Evolutionary conservation across 1,140 invertebrate genomes (phyloP), one percentile per base, ranked within the genome.

Genomic region (Trissolcus basalis): DNA sequence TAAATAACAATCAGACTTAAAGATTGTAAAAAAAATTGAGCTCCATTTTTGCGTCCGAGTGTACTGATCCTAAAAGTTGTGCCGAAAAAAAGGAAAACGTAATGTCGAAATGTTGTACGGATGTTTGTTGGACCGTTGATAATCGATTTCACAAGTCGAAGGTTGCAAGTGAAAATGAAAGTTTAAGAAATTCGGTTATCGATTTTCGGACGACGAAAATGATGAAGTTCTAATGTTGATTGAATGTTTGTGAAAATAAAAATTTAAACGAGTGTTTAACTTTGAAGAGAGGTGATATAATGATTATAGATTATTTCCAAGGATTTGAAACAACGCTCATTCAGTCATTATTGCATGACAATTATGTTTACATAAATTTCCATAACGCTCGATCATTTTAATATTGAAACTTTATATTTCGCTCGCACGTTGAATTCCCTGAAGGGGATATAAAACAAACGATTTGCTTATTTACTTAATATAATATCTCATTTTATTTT

Each of bases 321-420:
- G 78, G 73, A 77, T 79, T 67, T 45, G 13, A 61, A 55, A 48
- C 48, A 49, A 74, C 65, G 45, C 61, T 49, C 35, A 49, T 78
- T 78, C 61, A 74, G 61, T 68, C 61, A 68, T 77, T 79, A 71
- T 74, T 49, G 61, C 77, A 67, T 74, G 61, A 68, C 68, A 73
- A 78, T 78, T 71, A 78, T 75, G 77, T 67, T 74, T 74, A 71
- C 65, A 78, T 78, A 74, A 74, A 78, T 78, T 78, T 68, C 9
- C 60, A 78, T 74, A 71, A 48, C 47, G 61, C 58, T 51, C 47
- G 51, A 68, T 77, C 55, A 68, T 41, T 61, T 74, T 48, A 56
- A 35, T 12, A 54, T 15, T 63, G 47, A 75, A 61, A 61, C 36
- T 51, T 32, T 55, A 27, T 53, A 6, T 27, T 27, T 27, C 19